phyloP scores from a whole-genome alignment of 2,113 vertebrate genomes.

The Xiphophorus maculatus region DNA sequence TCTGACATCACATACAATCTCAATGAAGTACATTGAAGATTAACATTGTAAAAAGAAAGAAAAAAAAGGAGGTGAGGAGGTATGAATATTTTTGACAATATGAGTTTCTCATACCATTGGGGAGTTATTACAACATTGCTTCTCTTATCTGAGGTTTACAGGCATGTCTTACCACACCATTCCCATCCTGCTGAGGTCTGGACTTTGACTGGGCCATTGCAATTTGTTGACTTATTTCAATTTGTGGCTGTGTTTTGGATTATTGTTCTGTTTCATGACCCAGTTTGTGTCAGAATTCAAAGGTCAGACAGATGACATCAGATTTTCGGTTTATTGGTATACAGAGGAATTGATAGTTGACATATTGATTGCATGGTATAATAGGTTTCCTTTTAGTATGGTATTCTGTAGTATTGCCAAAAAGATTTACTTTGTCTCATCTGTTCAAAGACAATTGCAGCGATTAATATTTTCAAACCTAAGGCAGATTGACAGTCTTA shows the following conservation, averaged over 20 bases:
- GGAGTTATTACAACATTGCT: neutral
- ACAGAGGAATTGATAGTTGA: neutral
- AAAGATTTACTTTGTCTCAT: neutral
- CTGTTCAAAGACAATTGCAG: neutral
- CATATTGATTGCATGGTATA: neutral
- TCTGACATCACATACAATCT: too few relatives aligned
- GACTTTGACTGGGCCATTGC: too few relatives aligned
- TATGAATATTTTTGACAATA: too few relatives aligned
- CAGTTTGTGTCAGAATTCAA: neutral
- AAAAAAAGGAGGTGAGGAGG: too few relatives aligned
- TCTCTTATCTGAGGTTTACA: too few relatives aligned
- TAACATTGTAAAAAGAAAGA: too few relatives aligned
- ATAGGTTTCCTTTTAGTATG: neutral
- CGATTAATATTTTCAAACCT: too few relatives aligned
- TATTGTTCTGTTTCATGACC: neutral
- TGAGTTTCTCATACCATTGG: too few relatives aligned
- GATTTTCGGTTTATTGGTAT: neutral
- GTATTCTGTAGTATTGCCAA: neutral
- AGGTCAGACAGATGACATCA: neutral
- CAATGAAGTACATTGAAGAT: too few relatives aligned
- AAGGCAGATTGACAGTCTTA: neutral
- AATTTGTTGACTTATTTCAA: neutral
- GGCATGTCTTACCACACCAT: neutral
- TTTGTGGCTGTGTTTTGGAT: neutral
- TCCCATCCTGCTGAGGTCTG: neutral